Percentiles rank a stretch among this genome's conserved stretches.
These are phyloP conservation scores for Aplidium turbinatum DNA, from an alignment of 23 tunicate species.

Conservation along the genomic window DNA sequence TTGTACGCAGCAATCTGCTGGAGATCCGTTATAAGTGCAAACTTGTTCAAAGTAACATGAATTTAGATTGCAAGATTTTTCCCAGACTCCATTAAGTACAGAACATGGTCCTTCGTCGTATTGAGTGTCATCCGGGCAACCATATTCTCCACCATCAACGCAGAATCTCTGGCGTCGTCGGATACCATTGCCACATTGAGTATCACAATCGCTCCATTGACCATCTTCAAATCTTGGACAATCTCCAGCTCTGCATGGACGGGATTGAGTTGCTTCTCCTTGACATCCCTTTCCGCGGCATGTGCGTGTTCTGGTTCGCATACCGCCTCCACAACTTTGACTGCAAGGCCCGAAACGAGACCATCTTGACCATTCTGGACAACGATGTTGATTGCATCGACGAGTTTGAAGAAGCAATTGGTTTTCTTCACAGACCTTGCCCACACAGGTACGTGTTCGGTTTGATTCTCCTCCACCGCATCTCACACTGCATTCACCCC, in stretches of 20 bases:
- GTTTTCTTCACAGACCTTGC: background rate
- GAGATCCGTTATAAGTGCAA: background rate
- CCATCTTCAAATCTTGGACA: slow-evolving; percentile 1
- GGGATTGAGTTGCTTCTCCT: background rate
- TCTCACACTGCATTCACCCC: slow-evolving; percentile 30
- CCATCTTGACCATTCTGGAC: slow-evolving; percentile 29
- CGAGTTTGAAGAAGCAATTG: background rate
- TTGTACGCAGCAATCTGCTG: background rate
- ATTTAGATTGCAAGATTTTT: slow-evolving; percentile 2
- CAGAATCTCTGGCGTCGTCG: slow-evolving; percentile 1
- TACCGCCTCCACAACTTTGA: background rate
- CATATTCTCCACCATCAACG: slow-evolving; percentile 24
- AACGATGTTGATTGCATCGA: slow-evolving; percentile 27
- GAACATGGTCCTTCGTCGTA: slow-evolving; percentile 4
- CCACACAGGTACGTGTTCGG: slow-evolving; percentile 34
- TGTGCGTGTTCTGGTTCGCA: background rate
- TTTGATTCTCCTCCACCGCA: slow-evolving; percentile 40
- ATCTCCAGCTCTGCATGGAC: background rate
- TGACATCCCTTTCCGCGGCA: slow-evolving; percentile 19
- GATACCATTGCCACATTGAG: slow-evolving; percentile 7
- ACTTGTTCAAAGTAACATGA: background rate
- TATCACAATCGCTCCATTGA: slow-evolving; percentile 1
- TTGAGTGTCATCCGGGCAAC: background rate
- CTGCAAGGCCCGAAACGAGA: background rate
- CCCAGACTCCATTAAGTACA: background rate